These are phyloP conservation scores for Entomobrya multifasciata DNA, from an alignment of 2,888 invertebrate species.

Conservation along the genomic window DNA sequence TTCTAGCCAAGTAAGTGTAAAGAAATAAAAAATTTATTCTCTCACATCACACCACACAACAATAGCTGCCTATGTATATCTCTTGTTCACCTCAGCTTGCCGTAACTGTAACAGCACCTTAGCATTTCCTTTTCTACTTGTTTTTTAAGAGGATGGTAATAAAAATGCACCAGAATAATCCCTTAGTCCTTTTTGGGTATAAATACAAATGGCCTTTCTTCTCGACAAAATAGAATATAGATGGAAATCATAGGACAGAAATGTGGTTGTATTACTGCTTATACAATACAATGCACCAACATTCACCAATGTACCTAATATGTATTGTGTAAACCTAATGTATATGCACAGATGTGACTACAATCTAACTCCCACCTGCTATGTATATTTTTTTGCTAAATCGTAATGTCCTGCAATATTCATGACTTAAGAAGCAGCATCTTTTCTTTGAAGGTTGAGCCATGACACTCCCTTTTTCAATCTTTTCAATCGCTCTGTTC, in stretches of 20 bases:
- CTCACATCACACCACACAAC: conserved; percentile 42
- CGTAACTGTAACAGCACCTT: background rate
- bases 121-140: background rate
- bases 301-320: background rate
- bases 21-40: conserved; percentile 59
- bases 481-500: conserved; percentile 7
- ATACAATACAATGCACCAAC: background rate
- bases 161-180: conserved; percentile 20
- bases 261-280: background rate
- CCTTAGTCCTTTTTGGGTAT: conserved; percentile 15
- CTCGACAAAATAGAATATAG: background rate
- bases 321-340: background rate
- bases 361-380: no score
- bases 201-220: conserved; percentile 55
- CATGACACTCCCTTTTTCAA: conserved; percentile 40
- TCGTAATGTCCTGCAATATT: background rate
- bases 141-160: background rate
- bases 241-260: conserved; percentile 1
- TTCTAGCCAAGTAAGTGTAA: conserved; percentile 57
- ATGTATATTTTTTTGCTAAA: no score
- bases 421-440: background rate
- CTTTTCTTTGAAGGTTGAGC: background rate
- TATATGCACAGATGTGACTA: no score
- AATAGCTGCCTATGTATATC: conserved; percentile 30
- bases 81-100: background rate